Conservation (phyloP, 2,888 invertebrate species). For the Rhyacophila evoluta region DNA sequence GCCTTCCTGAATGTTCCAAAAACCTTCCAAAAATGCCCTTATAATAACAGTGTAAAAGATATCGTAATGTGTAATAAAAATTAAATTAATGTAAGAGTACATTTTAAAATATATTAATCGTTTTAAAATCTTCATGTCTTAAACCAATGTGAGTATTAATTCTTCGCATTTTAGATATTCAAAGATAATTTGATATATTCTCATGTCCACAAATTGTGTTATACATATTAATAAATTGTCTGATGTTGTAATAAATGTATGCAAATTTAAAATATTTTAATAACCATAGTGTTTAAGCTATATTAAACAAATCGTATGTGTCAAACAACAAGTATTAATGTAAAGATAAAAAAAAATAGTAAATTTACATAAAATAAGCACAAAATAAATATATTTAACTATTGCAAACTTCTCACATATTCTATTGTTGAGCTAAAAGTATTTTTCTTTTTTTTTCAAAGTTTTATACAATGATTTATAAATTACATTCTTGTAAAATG, state of each 20-base stretch:
- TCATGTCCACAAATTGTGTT: not conserved
- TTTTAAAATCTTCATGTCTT: not conserved
- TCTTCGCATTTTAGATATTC: not conserved
- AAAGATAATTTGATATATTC: not conserved
- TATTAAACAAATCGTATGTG: not conserved
- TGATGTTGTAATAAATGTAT: not conserved
- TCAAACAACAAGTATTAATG: not conserved
- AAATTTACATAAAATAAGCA: not conserved
- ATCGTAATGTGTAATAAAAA: not conserved
- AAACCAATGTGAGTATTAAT: not conserved
- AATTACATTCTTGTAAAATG: too few relatives aligned
- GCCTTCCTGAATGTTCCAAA: not conserved
- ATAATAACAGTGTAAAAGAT: not conserved
- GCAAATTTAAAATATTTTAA: not conserved
- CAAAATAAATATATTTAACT: slow-evolving; percentile 18
- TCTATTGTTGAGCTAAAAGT: too few relatives aligned
- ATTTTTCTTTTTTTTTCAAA: too few relatives aligned
- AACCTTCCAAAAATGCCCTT: not conserved
- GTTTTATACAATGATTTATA: too few relatives aligned
- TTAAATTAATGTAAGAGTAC: not conserved
- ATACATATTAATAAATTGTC: too few relatives aligned
- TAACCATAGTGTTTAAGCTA: not conserved
- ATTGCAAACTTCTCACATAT: too few relatives aligned
- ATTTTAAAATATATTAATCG: not conserved
- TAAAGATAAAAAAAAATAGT: not conserved